phyloP scores from a whole-genome alignment of 2,888 invertebrate species.

The Dasysyrphus tricinctus region DNA sequence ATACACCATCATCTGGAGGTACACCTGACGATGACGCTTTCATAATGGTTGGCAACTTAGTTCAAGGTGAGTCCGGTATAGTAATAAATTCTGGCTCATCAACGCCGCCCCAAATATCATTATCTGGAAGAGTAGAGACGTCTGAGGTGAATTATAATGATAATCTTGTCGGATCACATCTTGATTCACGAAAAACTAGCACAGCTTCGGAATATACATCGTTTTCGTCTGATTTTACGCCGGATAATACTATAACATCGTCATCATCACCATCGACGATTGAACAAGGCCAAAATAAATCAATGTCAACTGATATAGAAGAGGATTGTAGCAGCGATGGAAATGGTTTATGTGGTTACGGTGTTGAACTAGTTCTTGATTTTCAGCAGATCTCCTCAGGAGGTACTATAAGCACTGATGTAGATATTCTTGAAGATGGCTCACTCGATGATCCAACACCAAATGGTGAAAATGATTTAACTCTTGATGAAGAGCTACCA shows the following conservation, averaged over 20 bases:
- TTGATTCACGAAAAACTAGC: conserved; percentile 85
- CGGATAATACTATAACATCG: conserved; percentile 84
- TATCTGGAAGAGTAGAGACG: not conserved
- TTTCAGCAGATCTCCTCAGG: conserved; percentile 58
- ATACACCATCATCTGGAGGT: conserved; percentile 2
- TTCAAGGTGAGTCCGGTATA: conserved; percentile 57
- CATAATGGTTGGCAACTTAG: conserved; percentile 26
- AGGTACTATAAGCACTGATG: conserved; percentile 63
- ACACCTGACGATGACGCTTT: conserved; percentile 49
- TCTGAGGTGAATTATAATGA: conserved; percentile 43
- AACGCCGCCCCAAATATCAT: conserved; percentile 50
- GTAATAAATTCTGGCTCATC: conserved; percentile 62
- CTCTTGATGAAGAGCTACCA: conserved; percentile 57
- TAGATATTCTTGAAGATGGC: conserved; percentile 54
- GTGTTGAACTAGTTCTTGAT: conserved; percentile 32
- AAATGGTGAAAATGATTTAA: conserved; percentile 64
- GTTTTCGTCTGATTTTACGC: conserved; percentile 84
- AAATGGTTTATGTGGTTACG: not conserved
- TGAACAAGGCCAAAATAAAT: conserved; percentile 73
- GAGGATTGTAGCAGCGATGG: conserved; percentile 22
- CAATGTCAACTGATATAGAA: conserved; percentile 47
- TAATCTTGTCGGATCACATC: conserved; percentile 78
- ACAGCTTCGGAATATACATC: conserved; percentile 84
- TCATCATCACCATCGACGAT: conserved; percentile 77
- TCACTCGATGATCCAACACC: conserved; percentile 61